Percentiles rank a stretch among this genome's conserved stretches.
Conservation (phyloP, 2,888 invertebrate species). For the Brenthis ino region DNA sequence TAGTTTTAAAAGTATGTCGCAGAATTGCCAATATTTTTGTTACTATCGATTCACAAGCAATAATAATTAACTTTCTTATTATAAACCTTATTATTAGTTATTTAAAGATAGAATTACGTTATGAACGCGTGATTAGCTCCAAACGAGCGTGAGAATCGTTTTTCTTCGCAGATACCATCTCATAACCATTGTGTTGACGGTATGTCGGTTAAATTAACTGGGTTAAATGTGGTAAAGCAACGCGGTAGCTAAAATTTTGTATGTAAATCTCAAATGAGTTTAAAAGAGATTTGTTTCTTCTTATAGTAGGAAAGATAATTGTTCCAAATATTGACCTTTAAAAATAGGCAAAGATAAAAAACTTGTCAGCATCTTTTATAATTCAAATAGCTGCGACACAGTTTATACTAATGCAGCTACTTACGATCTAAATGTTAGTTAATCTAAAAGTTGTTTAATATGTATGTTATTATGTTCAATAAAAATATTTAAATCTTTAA, state of each 20-base stretch:
- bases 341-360: no score
- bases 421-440: no score
- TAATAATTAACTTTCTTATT: slow-evolving; percentile 5
- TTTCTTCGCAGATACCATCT: slow-evolving; percentile 33
- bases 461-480: no score
- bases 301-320: no score
- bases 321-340: no score
- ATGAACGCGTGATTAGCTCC: slow-evolving; percentile 31
- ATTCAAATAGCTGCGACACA: no score
- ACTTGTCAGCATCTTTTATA: no score
- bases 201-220: slow-evolving; percentile 34
- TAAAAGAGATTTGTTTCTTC: not conserved
- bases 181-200: slow-evolving; percentile 30
- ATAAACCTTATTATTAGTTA: slow-evolving; percentile 16
- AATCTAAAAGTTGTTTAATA: no score
- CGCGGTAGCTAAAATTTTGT: slow-evolving; percentile 7
- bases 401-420: no score
- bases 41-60: slow-evolving; percentile 1
- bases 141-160: slow-evolving; percentile 32
- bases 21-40: not conserved
- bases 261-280: slow-evolving; percentile 11
- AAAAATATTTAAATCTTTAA: no score
- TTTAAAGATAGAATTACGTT: slow-evolving; percentile 31
- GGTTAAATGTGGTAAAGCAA: slow-evolving; percentile 27
- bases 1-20: no score